A percentile compares a stretch with the other conserved stretches of the same genome.
These are phyloP conservation scores for Pandemis corylana DNA, from an alignment of 2,888 invertebrate species.

Conservation along the genomic window DNA sequence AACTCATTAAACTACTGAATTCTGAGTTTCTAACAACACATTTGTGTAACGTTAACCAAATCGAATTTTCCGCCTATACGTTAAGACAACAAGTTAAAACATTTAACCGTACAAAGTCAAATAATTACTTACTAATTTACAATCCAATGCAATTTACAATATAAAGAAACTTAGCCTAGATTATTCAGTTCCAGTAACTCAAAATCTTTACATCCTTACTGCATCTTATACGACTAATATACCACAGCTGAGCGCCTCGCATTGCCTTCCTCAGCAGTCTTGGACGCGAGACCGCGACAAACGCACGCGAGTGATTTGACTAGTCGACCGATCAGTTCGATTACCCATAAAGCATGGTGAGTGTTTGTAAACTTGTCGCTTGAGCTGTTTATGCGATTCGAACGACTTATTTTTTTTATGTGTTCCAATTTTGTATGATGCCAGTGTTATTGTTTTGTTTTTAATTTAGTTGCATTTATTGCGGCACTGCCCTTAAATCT, in stretches of 20 bases:
- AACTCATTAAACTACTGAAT: too few species aligned
- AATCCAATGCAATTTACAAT: too few species aligned
- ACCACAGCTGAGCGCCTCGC: constrained; percentile 46
- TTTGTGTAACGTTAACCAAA: too few species aligned
- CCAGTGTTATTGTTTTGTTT: constrained; percentile 1
- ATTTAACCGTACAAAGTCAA: too few species aligned
- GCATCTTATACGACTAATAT: constrained; percentile 7
- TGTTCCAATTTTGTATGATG: neutral
- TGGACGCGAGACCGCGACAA: constrained; percentile 34
- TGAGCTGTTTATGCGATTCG: constrained; percentile 5
- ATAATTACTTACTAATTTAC: too few species aligned
- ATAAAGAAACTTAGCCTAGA: too few species aligned
- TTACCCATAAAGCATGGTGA: constrained; percentile 52
- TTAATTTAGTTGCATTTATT: neutral
- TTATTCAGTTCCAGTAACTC: neutral
- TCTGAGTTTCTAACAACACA: too few species aligned
- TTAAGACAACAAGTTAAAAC: too few species aligned
- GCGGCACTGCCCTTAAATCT: neutral
- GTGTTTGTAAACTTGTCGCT: constrained; percentile 58
- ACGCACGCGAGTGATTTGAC: constrained; percentile 47
- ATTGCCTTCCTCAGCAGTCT: constrained; percentile 29
- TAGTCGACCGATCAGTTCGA: constrained; percentile 19
- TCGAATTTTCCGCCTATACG: too few species aligned
- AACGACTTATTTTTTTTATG: neutral
- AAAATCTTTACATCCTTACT: constrained; percentile 7